These are phyloP conservation scores for Lepilemur ruficaudatus DNA, from an alignment of 2,797 vertebrate genomes.

Conservation along the genomic window DNA sequence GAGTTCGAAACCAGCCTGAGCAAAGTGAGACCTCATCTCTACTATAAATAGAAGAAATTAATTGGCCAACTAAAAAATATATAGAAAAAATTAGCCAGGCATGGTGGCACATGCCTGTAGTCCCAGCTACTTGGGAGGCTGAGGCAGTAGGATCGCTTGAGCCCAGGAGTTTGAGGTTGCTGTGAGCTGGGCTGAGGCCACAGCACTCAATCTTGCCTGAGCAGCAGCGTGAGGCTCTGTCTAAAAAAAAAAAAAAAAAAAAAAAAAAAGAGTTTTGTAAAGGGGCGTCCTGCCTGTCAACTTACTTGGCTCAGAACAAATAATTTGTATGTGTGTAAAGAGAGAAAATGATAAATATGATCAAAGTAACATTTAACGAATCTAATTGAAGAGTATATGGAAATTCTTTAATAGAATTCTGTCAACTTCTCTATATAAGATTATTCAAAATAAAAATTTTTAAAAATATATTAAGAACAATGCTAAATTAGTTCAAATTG, in stretches of 20 bases:
- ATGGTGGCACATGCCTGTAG: too few species aligned
- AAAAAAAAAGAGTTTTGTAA: not conserved
- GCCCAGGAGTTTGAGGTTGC: too few species aligned
- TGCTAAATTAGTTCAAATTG: not conserved
- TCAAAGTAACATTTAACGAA: not conserved
- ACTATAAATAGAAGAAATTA: too few species aligned
- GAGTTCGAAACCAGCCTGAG: too few species aligned
- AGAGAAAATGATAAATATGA: not conserved
- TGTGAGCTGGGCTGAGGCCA: too few species aligned
- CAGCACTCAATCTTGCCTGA: too few species aligned
- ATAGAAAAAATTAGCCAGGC: too few species aligned
- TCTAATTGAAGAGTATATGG: not conserved
- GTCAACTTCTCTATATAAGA: not conserved
- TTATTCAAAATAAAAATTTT: slow-evolving; percentile 49
- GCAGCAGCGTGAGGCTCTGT: too few species aligned
- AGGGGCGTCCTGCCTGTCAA: not conserved
- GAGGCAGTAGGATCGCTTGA: too few species aligned
- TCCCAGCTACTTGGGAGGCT: too few species aligned
- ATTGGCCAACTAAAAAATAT: too few species aligned
- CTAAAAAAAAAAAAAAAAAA: not conserved
- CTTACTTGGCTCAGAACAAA: slow-evolving; percentile 14
- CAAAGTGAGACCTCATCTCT: too few species aligned
- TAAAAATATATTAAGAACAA: slow-evolving; percentile 4
- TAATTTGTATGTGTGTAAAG: not conserved
- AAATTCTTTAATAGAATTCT: not conserved